Percentiles rank a stretch among this genome's conserved stretches.
These are phyloP conservation scores for Macroramphosus scolopax DNA, from an alignment of 2,797 vertebrate genomes.

Conservation along the genomic window DNA sequence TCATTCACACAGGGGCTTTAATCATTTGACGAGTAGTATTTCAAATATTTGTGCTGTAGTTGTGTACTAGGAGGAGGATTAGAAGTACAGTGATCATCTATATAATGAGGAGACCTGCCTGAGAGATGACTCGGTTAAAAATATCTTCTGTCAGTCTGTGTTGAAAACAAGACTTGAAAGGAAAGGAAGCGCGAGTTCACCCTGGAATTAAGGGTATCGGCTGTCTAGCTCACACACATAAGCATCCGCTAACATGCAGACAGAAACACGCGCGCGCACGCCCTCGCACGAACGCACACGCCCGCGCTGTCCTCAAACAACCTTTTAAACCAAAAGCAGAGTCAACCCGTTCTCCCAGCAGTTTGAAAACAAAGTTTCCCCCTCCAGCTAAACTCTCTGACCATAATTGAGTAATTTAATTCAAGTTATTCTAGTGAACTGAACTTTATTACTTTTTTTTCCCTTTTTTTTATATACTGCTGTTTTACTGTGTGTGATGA, in stretches of 20 bases:
- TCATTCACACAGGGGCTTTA: too few species aligned
- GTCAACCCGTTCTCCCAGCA: slow-evolving; percentile 57
- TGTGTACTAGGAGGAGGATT: too few species aligned
- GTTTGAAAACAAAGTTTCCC: slow-evolving; percentile 60
- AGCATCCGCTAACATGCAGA: slow-evolving; percentile 38
- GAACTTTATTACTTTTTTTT: slow-evolving; percentile 44
- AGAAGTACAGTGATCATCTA: too few species aligned
- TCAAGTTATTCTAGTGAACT: slow-evolving; percentile 66
- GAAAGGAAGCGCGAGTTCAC: slow-evolving; percentile 60
- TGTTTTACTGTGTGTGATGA: too few species aligned
- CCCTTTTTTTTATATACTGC: slow-evolving; percentile 44
- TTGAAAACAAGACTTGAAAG: slow-evolving; percentile 52
- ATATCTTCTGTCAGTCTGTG: slow-evolving; percentile 34
- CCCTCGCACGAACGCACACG: slow-evolving; percentile 12
- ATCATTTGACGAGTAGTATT: too few species aligned
- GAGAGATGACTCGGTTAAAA: slow-evolving; percentile 45
- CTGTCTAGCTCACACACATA: slow-evolving; percentile 61
- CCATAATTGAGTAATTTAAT: slow-evolving; percentile 61
- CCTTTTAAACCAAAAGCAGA: slow-evolving; percentile 44
- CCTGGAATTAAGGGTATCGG: slow-evolving; percentile 56
- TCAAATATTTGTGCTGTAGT: too few species aligned
- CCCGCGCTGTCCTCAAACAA: slow-evolving; percentile 36
- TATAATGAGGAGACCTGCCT: slow-evolving; percentile 15
- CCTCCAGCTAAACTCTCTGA: slow-evolving; percentile 55
- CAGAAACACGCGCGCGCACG: slow-evolving; percentile 47